A percentile compares a stretch with the other conserved stretches of the same genome.
phyloP scores from a whole-genome alignment of 2,888 invertebrate genomes.

The Zootermopsis nevadensis region DNA sequence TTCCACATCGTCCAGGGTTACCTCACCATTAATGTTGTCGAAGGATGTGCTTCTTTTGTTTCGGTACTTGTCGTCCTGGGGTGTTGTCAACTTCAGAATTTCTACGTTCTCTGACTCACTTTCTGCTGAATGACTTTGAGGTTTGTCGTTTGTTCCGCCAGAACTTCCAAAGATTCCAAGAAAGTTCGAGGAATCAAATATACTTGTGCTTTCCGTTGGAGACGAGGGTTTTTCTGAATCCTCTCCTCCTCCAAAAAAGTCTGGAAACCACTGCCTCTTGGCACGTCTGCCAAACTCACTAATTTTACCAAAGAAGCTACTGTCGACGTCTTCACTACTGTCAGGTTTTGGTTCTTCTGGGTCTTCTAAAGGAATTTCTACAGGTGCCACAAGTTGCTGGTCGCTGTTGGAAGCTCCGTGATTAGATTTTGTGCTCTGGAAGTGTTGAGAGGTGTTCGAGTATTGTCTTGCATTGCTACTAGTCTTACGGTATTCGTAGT shows the following conservation, averaged over 20 bases:
- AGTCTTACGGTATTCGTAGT: neutral
- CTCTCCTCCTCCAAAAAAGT: neutral
- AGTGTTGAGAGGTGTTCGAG: neutral
- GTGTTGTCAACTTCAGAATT: neutral
- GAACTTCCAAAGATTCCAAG: neutral
- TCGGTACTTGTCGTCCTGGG: neutral
- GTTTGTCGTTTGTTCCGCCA: neutral
- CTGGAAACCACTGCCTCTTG: neutral
- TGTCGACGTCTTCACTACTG: neutral
- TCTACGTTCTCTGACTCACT: neutral
- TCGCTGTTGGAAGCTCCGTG: neutral
- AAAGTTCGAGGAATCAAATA: neutral
- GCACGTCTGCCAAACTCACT: conserved; percentile 18
- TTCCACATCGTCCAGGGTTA: conserved; percentile 19
- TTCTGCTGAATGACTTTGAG: neutral
- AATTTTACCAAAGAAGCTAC: conserved; percentile 14
- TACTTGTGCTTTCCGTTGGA: neutral
- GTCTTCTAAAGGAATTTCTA: conserved; percentile 42
- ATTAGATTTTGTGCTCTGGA: neutral
- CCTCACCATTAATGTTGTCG: neutral
- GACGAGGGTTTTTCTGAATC: neutral
- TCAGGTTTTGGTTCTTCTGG: neutral
- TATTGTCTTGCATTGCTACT: neutral
- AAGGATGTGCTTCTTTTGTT: neutral
- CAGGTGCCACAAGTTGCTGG: conserved; percentile 36